Conservation (phyloP, 2,888 invertebrate species). For the Hyppa rectilinea region DNA sequence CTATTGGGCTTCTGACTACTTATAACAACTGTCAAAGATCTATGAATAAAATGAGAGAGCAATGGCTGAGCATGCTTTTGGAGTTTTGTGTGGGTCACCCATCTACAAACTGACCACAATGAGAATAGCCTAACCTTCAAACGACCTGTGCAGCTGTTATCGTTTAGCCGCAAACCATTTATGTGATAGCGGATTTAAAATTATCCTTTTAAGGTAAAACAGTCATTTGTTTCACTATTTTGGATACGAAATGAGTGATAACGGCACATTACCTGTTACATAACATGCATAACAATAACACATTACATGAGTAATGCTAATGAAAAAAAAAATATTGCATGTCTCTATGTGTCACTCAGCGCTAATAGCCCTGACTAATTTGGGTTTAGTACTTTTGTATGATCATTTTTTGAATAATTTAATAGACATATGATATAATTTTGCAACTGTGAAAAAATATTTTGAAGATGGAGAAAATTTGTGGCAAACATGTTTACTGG, state of each 20-base stretch:
- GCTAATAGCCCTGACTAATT: conserved; percentile 3
- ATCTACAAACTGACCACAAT: too few species aligned
- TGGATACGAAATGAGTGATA: conserved; percentile 30
- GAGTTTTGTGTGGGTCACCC: too few species aligned
- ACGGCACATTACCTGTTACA: not conserved
- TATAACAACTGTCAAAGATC: too few species aligned
- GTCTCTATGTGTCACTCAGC: not conserved
- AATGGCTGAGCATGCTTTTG: too few species aligned
- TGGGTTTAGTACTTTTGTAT: not conserved
- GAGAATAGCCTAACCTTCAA: too few species aligned
- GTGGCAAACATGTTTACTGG: too few species aligned
- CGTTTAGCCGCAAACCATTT: too few species aligned
- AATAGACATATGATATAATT: not conserved
- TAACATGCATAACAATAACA: conserved; percentile 13
- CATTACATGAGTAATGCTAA: conserved; percentile 17
- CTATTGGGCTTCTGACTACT: too few species aligned
- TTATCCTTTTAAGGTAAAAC: conserved; percentile 10
- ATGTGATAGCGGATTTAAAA: not conserved
- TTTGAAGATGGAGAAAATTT: too few species aligned
- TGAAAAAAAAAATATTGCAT: conserved; percentile 18
- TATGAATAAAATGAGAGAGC: too few species aligned
- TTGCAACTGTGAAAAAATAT: too few species aligned
- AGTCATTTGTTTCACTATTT: not conserved
- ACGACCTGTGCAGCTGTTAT: too few species aligned
- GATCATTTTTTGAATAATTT: not conserved